Evolutionary conservation across 2,797 vertebrate genomes (phyloP), one percentile per base, ranked within the genome.

Genomic region (Megalops cyprinoides): DNA sequence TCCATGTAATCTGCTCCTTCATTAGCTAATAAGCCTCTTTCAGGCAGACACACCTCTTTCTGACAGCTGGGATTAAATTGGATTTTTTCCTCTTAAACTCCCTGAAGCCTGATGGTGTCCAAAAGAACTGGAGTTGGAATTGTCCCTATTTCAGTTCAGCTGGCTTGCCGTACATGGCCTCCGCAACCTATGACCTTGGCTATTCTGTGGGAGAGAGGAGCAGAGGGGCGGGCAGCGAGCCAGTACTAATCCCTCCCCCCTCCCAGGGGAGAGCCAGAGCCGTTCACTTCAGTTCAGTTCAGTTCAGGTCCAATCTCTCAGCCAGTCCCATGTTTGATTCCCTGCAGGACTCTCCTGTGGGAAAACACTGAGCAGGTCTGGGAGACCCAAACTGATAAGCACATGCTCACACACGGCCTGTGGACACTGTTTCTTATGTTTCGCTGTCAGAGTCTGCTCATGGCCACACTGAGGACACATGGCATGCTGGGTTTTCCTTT

Each of bases 1-100:
- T 81, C 79, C 86, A 73, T 69, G 65, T 90, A 85, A 92, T 90
- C 87, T 84, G 81, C 58, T 74, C 82, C 79, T 74, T 88, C 82
- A 87, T 89, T 86, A 51, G 82, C 81, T 88, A 81, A 87, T 80
- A 81, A 78, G 82, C 81, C 56, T 78, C 78, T 53, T 58, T 82
- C 80, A 81, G 75, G 25, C 65, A 82, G 31, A 51, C 81, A 44
- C 4, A 12, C 82, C 34, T 42, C 77, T 71, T 83, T 74, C 77
- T 81, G 84, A 85, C 81, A 77, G n/a, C 20, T 10, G 5, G 51
- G 77, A 84, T 79, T 76, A 77, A 77, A 82, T 83, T 77, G 4
- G 34, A 76, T 71, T 82, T 77, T 69, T 76, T 23, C 34, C 4
- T 74, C 14, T 74, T 56, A 71, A 51, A 69, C 53, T 20, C 49